Evolutionary conservation across 2,888 invertebrate species (phyloP).

Genomic region (Alloscopus bannaensis): DNA sequence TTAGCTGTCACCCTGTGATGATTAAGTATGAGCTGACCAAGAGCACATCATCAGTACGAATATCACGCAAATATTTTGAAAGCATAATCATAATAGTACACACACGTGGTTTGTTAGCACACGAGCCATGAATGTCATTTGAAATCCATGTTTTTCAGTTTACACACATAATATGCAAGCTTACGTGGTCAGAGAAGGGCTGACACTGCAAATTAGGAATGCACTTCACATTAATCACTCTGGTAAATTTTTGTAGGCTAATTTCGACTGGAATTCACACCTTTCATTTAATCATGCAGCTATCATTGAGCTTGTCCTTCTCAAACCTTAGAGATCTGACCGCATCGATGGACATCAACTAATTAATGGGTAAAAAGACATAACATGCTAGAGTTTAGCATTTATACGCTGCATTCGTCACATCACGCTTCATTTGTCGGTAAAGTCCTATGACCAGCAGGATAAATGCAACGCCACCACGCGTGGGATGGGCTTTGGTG

Average conservation of each 20-base stretch:
- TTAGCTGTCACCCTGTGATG: too few species aligned
- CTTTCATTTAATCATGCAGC: slow-evolving; percentile 7
- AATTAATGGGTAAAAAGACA: background rate
- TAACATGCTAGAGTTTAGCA: background rate
- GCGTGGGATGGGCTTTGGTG: background rate
- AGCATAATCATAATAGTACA: background rate
- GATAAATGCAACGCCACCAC: background rate
- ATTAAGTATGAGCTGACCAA: background rate
- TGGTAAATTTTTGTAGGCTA: slow-evolving; percentile 19
- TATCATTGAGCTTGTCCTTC: background rate
- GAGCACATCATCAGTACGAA: background rate
- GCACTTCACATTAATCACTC: slow-evolving; percentile 5
- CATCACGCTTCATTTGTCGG: background rate
- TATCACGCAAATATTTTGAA: background rate
- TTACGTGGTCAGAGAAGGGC: background rate
- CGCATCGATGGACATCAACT: too few species aligned
- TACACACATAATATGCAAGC: background rate
- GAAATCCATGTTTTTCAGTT: background rate
- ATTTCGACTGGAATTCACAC: slow-evolving; percentile 36
- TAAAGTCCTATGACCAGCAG: too few species aligned
- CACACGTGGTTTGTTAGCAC: background rate
- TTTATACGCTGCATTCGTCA: background rate
- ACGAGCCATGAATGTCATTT: background rate
- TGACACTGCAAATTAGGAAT: background rate
- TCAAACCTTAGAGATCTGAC: too few species aligned